phyloP scores from a whole-genome alignment of 2,888 invertebrate genomes.

The Chironomus riparius region DNA sequence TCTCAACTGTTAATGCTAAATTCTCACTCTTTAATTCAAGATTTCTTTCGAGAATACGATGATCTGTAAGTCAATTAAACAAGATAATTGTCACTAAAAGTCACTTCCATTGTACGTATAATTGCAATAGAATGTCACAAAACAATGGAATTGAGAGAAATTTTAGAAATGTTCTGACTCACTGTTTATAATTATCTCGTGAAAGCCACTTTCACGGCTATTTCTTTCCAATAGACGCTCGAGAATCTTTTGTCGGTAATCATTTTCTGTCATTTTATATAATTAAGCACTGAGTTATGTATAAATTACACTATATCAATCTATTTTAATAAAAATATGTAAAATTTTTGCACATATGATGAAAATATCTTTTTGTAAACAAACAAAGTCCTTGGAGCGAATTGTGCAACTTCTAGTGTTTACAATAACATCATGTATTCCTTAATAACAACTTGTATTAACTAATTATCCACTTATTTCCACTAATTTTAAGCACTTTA shows the following conservation, averaged over 20 bases:
- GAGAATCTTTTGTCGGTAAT: constrained; percentile 64
- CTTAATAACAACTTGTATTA: too few species aligned
- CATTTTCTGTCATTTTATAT: constrained; percentile 29
- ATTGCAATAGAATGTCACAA: neutral
- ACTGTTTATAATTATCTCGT: constrained; percentile 74
- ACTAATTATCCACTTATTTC: too few species aligned
- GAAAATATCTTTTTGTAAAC: neutral
- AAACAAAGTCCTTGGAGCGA: neutral
- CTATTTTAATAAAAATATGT: neutral
- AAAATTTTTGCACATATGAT: neutral
- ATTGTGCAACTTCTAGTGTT: too few species aligned
- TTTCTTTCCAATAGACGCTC: constrained; percentile 64
- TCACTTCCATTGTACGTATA: neutral
- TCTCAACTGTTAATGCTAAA: constrained; percentile 72
- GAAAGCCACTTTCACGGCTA: constrained; percentile 66
- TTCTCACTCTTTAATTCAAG: constrained; percentile 75
- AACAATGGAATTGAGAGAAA: constrained; percentile 7
- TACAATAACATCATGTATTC: too few species aligned
- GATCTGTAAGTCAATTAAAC: constrained; percentile 50
- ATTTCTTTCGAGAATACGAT: constrained; percentile 74
- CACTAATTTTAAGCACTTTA: too few species aligned
- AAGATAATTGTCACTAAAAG: neutral
- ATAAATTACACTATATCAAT: neutral
- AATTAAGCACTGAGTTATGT: neutral
- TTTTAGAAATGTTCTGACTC: constrained; percentile 41